Percentiles rank a stretch among this genome's conserved stretches.
Evolutionary conservation across 2,797 vertebrate species (phyloP).

Genomic region (Platalea minor): DNA sequence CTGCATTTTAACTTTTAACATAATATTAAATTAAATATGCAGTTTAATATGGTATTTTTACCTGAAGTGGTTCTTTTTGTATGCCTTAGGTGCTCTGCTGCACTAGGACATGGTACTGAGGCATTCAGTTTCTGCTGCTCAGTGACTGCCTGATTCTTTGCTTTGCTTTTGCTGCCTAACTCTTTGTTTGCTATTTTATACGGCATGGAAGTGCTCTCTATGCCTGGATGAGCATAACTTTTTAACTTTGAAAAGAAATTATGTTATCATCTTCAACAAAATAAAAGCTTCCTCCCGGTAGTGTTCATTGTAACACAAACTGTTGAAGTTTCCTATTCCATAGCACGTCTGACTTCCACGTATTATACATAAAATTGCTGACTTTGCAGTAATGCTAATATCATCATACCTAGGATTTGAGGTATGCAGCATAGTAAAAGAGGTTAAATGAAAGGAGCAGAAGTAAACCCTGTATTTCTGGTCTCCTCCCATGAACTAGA

Average conservation of each 20-base stretch:
- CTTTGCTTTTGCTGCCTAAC: neutral
- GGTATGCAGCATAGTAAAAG: neutral
- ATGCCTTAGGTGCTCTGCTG: neutral
- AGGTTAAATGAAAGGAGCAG: neutral
- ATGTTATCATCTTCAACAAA: neutral
- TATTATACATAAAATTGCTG: slow-evolving; percentile 43
- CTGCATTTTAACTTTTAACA: neutral
- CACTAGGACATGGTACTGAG: neutral
- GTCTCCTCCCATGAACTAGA: neutral
- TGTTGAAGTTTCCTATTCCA: slow-evolving; percentile 38
- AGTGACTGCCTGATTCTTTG: neutral
- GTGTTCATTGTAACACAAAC: neutral
- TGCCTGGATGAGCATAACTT: neutral
- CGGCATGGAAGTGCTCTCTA: neutral
- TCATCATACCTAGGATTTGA: neutral
- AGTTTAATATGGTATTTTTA: neutral
- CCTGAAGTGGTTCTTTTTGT: neutral
- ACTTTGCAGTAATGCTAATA: slow-evolving; percentile 10
- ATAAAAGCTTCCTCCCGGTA: slow-evolving; percentile 21
- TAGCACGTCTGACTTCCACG: slow-evolving; percentile 30
- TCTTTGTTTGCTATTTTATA: neutral
- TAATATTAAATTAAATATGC: neutral
- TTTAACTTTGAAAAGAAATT: neutral
- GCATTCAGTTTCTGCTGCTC: neutral
- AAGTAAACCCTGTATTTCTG: neutral